A percentile compares a stretch with the other conserved stretches of the same genome.
Evolutionary conservation across 2,888 invertebrate species (phyloP).

Genomic region (Slavum lentiscoides): DNA sequence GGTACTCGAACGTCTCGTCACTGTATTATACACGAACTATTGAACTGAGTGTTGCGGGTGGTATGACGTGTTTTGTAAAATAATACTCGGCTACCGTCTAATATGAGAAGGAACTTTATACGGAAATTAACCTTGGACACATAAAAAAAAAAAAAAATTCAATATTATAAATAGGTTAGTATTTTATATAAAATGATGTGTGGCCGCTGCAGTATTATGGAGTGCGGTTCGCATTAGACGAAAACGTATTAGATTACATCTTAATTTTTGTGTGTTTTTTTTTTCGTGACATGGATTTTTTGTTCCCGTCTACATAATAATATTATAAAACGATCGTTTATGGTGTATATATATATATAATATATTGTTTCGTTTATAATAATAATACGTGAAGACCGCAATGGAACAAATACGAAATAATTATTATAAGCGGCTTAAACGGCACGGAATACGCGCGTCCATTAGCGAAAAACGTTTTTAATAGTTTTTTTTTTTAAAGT

Average conservation of each 20-base stretch:
- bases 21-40: background rate
- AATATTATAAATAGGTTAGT: conserved; percentile 47
- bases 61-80: conserved; percentile 32
- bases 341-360: background rate
- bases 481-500: conserved; percentile 37
- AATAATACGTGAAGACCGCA: background rate
- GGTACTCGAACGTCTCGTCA: background rate
- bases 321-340: conserved; percentile 38
- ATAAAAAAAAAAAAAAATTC: conserved; percentile 36
- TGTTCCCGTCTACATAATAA: conserved; percentile 12
- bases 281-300: conserved; percentile 1
- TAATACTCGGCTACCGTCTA: conserved; percentile 40
- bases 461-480: conserved; percentile 39
- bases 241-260: conserved; percentile 37
- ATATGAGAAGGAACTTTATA: conserved; percentile 19
- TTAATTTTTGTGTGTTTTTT: conserved; percentile 1
- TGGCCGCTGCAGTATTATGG: conserved; percentile 3
- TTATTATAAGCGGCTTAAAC: conserved; percentile 38
- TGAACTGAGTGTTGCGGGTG: conserved; percentile 2
- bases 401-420: background rate
- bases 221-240: conserved; percentile 29
- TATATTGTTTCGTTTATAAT: background rate
- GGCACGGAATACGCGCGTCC: conserved; percentile 27
- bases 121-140: conserved; percentile 30
- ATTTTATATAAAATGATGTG: conserved; percentile 20